Conservation (phyloP, 1,140 invertebrate species). For the Orchesella cincta region DNA sequence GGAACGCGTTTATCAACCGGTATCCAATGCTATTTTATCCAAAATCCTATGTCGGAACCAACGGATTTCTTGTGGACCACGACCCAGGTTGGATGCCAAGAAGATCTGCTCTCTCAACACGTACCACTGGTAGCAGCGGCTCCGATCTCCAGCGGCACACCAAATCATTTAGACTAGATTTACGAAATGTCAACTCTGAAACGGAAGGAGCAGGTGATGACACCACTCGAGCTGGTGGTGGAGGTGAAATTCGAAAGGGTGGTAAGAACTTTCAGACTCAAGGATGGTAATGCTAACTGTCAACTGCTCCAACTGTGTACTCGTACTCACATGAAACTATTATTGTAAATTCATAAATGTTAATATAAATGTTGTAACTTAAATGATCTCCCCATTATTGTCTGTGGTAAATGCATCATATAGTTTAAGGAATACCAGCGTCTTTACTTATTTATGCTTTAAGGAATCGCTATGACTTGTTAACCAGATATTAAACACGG, state of each 20-base stretch:
- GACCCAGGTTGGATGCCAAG: neutral
- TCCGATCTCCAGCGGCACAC: neutral
- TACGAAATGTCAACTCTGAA: neutral
- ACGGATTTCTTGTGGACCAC: neutral
- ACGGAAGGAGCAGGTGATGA: neutral
- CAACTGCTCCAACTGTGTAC: neutral
- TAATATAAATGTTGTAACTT: too few relatives aligned
- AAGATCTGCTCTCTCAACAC: neutral
- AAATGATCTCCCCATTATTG: too few relatives aligned
- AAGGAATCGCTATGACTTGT: too few relatives aligned
- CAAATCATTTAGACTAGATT: neutral
- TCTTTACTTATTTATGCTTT: too few relatives aligned
- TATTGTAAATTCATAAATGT: too few relatives aligned
- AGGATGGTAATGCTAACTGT: neutral
- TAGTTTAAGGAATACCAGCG: too few relatives aligned
- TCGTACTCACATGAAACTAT: too few relatives aligned
- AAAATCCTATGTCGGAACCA: neutral
- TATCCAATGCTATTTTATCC: neutral
- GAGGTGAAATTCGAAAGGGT: neutral
- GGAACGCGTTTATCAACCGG: neutral
- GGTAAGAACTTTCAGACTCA: conserved; percentile 18
- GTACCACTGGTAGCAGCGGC: neutral
- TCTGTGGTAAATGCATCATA: too few relatives aligned
- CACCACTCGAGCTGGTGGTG: neutral
- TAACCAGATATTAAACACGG: too few relatives aligned